Percentiles rank a stretch among this genome's conserved stretches.
Conservation (phyloP, 1,140 invertebrate genomes). For the Danaus plexippus region DNA sequence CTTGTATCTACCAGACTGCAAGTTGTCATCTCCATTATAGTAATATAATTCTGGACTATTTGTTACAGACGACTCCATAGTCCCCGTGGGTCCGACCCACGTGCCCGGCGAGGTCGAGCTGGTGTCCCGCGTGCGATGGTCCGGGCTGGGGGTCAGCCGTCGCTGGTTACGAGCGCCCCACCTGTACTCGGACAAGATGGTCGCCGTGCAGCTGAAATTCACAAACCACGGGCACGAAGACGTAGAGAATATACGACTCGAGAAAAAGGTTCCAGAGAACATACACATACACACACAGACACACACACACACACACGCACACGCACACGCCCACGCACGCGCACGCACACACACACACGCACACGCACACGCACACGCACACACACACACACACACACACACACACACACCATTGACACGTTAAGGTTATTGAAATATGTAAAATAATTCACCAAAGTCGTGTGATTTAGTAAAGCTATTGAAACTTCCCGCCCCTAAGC, state of each 20-base stretch:
- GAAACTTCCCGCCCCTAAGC: too few species aligned
- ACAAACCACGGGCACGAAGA: slow-evolving; percentile 80
- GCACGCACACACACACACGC: not conserved
- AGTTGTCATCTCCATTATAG: too few species aligned
- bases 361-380: not conserved
- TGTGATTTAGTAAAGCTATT: too few species aligned
- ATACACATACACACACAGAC: too few species aligned
- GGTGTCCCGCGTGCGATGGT: slow-evolving; percentile 86
- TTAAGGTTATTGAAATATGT: too few species aligned
- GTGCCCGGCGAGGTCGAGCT: slow-evolving; percentile 77
- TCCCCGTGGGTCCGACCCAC: slow-evolving; percentile 76
- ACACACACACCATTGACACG: too few species aligned
- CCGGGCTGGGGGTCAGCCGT: slow-evolving; percentile 81
- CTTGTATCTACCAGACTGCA: too few species aligned
- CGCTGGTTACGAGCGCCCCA: slow-evolving; percentile 88
- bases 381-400: too few species aligned
- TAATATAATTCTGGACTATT: too few species aligned
- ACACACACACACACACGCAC: too few species aligned
- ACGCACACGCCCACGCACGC: not conserved
- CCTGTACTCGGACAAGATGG: slow-evolving; percentile 88
- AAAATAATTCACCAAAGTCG: too few species aligned
- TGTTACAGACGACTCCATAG: slow-evolving; percentile 38
- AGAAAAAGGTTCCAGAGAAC: slow-evolving; percentile 75
- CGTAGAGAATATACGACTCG: slow-evolving; percentile 81
- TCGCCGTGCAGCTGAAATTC: slow-evolving; percentile 87